These are phyloP conservation scores for Mactromeris polynyma DNA, from an alignment of 2,888 invertebrate species.

Conservation along the genomic window DNA sequence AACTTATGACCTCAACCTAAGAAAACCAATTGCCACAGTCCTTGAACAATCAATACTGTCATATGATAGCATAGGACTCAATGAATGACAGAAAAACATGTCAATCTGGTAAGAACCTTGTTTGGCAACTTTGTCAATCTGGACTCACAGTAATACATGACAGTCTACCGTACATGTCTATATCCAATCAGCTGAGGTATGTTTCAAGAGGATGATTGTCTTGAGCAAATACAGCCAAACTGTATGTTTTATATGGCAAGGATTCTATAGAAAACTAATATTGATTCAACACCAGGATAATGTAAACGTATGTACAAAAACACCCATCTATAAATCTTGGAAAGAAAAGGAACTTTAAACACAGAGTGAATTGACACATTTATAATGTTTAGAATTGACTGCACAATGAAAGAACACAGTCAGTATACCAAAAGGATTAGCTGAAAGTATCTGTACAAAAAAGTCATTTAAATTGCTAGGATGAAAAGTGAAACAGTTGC, in stretches of 20 bases:
- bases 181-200: neutral
- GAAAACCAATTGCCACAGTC: neutral
- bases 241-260: neutral
- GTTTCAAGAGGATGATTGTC: neutral
- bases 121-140: conserved; percentile 10
- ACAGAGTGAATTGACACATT: neutral
- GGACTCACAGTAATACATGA: neutral
- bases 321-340: neutral
- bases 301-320: neutral
- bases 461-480: too few relatives aligned
- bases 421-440: too few relatives aligned
- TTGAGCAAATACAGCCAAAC: neutral
- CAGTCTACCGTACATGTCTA: neutral
- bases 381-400: neutral
- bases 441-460: too few relatives aligned
- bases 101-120: conserved; percentile 9
- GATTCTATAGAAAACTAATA: neutral
- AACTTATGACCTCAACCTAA: neutral
- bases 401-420: neutral
- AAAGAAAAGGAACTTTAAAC: neutral
- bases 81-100: neutral
- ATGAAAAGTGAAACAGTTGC: too few relatives aligned
- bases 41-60: neutral
- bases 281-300: neutral
- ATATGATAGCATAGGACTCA: neutral